These are phyloP conservation scores for Dolichallabes microphthalmus DNA, from an alignment of 2,113 vertebrate genomes.

Conservation along the genomic window DNA sequence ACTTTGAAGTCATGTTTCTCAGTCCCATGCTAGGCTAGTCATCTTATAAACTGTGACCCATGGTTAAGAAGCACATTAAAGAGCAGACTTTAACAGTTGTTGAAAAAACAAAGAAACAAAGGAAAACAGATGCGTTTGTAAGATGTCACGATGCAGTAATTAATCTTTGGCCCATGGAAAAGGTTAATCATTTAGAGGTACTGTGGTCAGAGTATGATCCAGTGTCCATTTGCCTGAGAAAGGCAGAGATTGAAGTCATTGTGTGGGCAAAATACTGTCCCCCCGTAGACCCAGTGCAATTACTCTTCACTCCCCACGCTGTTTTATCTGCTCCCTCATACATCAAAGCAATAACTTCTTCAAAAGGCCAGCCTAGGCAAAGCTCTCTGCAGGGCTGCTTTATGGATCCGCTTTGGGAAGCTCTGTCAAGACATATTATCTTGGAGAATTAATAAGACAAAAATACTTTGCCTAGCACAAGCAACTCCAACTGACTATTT, in stretches of 20 bases:
- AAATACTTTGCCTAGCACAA: conserved; percentile 52
- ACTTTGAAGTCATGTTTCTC: conserved; percentile 34
- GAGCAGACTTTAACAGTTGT: not conserved
- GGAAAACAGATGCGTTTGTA: conserved; percentile 38
- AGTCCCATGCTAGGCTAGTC: conserved; percentile 24
- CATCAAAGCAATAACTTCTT: conserved; percentile 60
- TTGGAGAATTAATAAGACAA: conserved; percentile 55
- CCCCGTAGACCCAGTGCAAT: conserved; percentile 52
- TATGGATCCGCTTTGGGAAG: conserved; percentile 55
- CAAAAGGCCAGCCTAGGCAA: conserved; percentile 55
- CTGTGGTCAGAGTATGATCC: conserved; percentile 45
- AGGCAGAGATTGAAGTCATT: conserved; percentile 53
- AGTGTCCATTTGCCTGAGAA: conserved; percentile 53
- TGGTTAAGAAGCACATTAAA: conserved; percentile 15
- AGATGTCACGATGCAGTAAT: conserved; percentile 42
- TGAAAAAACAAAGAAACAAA: conserved; percentile 20
- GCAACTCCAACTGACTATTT: conserved; percentile 45
- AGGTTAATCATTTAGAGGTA: conserved; percentile 33
- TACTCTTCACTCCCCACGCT: conserved; percentile 54
- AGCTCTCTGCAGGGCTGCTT: conserved; percentile 55
- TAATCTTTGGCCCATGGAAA: conserved; percentile 45
- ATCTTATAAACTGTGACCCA: conserved; percentile 40
- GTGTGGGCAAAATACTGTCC: conserved; percentile 57
- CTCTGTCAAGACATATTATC: conserved; percentile 58
- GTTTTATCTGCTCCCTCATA: conserved; percentile 58